Percentiles rank a stretch among this genome's conserved stretches.
Evolutionary conservation across 2,888 invertebrate genomes (phyloP).

Genomic region (Argyresthia goedartella): DNA sequence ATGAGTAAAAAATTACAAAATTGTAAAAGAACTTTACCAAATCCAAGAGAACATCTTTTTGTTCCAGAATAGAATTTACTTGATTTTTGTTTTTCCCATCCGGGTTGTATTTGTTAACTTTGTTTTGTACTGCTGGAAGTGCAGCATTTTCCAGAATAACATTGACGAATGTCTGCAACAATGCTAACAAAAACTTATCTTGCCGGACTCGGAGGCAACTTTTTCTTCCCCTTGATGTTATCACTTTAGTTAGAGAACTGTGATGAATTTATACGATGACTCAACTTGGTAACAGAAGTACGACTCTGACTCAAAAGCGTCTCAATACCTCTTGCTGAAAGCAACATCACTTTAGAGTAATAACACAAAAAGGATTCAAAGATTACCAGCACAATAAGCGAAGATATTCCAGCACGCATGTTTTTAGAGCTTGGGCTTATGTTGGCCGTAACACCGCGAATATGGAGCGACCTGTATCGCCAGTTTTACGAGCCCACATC

Average conservation of each 20-base stretch:
- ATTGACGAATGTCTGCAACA: too few relatives aligned
- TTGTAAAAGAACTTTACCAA: slow-evolving; percentile 26
- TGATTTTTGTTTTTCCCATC: slow-evolving; percentile 24
- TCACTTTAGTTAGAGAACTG: too few relatives aligned
- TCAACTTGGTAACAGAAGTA: too few relatives aligned
- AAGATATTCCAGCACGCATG: slow-evolving; percentile 10
- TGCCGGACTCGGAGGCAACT: too few relatives aligned
- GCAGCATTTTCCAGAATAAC: too few relatives aligned
- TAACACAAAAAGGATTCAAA: neutral
- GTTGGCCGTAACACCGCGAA: slow-evolving; percentile 10
- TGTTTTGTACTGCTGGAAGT: too few relatives aligned
- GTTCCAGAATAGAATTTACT: slow-evolving; percentile 42
- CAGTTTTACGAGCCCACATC: slow-evolving; percentile 39
- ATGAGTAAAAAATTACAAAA: too few relatives aligned
- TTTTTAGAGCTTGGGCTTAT: slow-evolving; percentile 18
- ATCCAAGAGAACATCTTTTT: slow-evolving; percentile 45
- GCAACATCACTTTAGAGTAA: neutral
- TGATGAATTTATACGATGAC: too few relatives aligned
- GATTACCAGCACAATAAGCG: slow-evolving; percentile 2
- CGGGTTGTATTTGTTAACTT: neutral
- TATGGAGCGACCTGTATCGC: slow-evolving; percentile 11
- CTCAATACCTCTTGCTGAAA: too few relatives aligned
- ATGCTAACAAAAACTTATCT: too few relatives aligned
- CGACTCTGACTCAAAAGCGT: too few relatives aligned
- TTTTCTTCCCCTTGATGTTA: too few relatives aligned